Evolutionary conservation across 92 coral and sea anemone genomes (phyloP).

Genomic region (Porites lobata): DNA sequence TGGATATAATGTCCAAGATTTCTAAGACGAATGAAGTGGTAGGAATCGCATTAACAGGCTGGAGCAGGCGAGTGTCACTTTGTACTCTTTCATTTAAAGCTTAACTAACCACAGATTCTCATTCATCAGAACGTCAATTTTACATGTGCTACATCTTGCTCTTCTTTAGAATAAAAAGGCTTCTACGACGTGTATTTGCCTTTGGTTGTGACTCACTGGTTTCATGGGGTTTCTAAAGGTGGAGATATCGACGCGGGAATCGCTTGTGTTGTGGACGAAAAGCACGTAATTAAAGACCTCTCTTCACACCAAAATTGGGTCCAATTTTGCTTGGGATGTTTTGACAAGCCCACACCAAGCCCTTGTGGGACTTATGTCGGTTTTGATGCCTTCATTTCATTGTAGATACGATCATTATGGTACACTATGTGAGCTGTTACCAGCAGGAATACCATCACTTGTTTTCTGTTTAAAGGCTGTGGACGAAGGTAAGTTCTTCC

Average conservation of each 20-base stretch:
- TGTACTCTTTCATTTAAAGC: not conserved
- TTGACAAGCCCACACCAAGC: not conserved
- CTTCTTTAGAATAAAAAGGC: too few species aligned
- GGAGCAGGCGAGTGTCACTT: constrained; percentile 83
- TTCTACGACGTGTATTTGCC: too few species aligned
- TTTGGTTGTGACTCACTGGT: too few species aligned
- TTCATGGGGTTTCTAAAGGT: too few species aligned
- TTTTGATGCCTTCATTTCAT: not conserved
- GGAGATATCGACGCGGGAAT: too few species aligned
- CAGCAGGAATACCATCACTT: constrained; percentile 93
- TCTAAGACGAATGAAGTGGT: constrained; percentile 74
- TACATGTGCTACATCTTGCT: too few species aligned
- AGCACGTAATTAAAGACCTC: too few species aligned
- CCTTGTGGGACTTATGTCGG: not conserved
- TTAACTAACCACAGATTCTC: not conserved
- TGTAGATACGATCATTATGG: constrained; percentile 88
- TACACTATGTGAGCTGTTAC: constrained; percentile 92
- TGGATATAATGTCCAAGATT: constrained; percentile 73
- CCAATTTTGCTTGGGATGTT: too few species aligned
- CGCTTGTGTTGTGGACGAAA: too few species aligned
- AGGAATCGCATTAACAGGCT: constrained; percentile 95
- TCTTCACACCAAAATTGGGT: too few species aligned
- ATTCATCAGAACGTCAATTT: too few species aligned
- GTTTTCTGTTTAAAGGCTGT: constrained; percentile 90
- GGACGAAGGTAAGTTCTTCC: constrained; percentile 69